A percentile compares a stretch with the other conserved stretches of the same genome.
phyloP scores from a whole-genome alignment of 2,888 invertebrate genomes.

The Scotopteryx bipunctaria region DNA sequence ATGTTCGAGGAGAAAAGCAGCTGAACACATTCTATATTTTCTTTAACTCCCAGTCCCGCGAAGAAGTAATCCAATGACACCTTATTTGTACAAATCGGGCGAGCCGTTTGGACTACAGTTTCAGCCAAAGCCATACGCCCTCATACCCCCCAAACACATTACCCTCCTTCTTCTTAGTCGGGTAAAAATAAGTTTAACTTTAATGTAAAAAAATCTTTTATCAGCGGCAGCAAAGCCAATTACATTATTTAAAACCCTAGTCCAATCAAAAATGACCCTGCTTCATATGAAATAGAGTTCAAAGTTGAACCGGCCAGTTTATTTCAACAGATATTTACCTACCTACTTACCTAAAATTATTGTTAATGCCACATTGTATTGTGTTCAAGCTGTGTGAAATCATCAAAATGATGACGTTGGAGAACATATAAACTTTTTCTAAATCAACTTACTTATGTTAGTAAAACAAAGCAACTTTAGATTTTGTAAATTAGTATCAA shows the following conservation, averaged over 20 bases:
- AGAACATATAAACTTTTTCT: conserved; percentile 7
- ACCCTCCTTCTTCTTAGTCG: background rate
- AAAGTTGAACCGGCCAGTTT: conserved; percentile 6
- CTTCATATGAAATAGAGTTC: background rate
- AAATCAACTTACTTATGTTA: conserved; percentile 1
- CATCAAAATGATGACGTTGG: conserved; percentile 36
- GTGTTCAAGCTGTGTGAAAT: conserved; percentile 64
- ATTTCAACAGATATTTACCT: conserved; percentile 9
- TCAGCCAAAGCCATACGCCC: too few relatives aligned
- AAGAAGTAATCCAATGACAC: too few relatives aligned
- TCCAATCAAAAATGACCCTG: background rate
- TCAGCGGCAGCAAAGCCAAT: conserved; percentile 12
- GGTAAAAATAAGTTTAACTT: background rate
- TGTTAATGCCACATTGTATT: conserved; percentile 43
- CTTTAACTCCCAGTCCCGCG: too few relatives aligned
- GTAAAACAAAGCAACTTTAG: too few relatives aligned
- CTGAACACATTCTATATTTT: too few relatives aligned
- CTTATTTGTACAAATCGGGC: too few relatives aligned
- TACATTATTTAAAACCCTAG: background rate
- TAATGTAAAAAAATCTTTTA: conserved; percentile 7
- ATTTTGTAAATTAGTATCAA: too few relatives aligned
- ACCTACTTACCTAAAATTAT: too few relatives aligned
- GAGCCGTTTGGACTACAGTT: too few relatives aligned
- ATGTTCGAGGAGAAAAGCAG: too few relatives aligned
- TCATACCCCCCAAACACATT: too few relatives aligned